phyloP scores from a whole-genome alignment of 2,797 vertebrate species.

The Anableps anableps region DNA sequence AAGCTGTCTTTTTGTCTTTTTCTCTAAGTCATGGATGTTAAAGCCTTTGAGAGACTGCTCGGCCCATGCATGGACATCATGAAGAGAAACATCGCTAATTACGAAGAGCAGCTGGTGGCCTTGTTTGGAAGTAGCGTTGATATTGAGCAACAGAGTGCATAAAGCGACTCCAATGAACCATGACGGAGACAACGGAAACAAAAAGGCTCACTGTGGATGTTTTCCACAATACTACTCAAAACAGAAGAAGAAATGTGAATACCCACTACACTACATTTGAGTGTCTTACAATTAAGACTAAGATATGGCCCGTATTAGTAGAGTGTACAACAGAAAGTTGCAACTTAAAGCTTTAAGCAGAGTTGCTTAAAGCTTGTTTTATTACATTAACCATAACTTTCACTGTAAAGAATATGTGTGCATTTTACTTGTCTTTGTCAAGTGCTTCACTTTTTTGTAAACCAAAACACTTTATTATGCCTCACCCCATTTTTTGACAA shows the following conservation, averaged over 20 bases:
- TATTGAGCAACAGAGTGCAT: conserved; percentile 91
- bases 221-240: conserved; percentile 56
- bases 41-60: conserved; percentile 98
- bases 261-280: conserved; percentile 58
- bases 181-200: conserved; percentile 75
- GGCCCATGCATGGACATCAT: conserved; percentile 99
- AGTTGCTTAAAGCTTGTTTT: conserved; percentile 60
- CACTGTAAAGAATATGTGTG: conserved; percentile 76
- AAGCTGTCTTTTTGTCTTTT: neutral
- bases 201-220: conserved; percentile 70
- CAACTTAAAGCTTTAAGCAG: conserved; percentile 60
- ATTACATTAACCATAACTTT: conserved; percentile 71
- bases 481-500: conserved; percentile 50
- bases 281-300: conserved; percentile 53
- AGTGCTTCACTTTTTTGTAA: conserved; percentile 58
- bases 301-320: conserved; percentile 37
- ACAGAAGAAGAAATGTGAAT: conserved; percentile 70
- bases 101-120: conserved; percentile 95
- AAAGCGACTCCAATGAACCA: conserved; percentile 79
- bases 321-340: conserved; percentile 44
- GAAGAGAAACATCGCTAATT: conserved; percentile 99
- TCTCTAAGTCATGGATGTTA: conserved; percentile 91
- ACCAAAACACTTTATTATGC: conserved; percentile 54
- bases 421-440: conserved; percentile 63
- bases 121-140: conserved; percentile 96